Conservation (phyloP, 2,888 invertebrate species). For the Thalpophila matura region DNA sequence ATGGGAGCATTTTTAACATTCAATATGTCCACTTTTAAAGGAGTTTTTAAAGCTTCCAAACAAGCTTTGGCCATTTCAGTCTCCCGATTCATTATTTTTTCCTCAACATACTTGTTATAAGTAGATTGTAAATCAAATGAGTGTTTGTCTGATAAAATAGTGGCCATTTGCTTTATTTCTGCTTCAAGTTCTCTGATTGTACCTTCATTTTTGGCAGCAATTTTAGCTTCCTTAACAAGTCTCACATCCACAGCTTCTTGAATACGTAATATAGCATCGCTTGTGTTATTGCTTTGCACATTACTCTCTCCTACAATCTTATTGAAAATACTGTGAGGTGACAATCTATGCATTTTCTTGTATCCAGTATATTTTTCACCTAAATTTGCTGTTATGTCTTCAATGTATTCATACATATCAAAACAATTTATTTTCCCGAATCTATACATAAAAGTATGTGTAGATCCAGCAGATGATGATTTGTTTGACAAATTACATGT, state of each 20-base stretch:
- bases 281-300: slow-evolving; percentile 79
- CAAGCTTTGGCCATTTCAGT: slow-evolving; percentile 85
- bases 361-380: slow-evolving; percentile 88
- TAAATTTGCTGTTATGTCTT: slow-evolving; percentile 89
- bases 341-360: slow-evolving; percentile 78
- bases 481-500: slow-evolving; percentile 91
- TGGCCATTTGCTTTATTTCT: slow-evolving; percentile 86
- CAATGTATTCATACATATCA: slow-evolving; percentile 89
- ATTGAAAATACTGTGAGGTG: slow-evolving; percentile 82
- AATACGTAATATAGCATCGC: slow-evolving; percentile 84
- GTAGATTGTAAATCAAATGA: slow-evolving; percentile 75
- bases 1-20: slow-evolving; percentile 75
- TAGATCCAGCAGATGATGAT: slow-evolving; percentile 87
- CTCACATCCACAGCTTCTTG: slow-evolving; percentile 85
- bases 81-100: slow-evolving; percentile 77
- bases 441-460: slow-evolving; percentile 92
- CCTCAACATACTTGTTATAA: slow-evolving; percentile 76
- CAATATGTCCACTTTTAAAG: slow-evolving; percentile 77
- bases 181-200: slow-evolving; percentile 84
- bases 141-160: slow-evolving; percentile 84
- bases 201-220: slow-evolving; percentile 83
- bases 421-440: slow-evolving; percentile 91
- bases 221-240: slow-evolving; percentile 81
- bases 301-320: slow-evolving; percentile 84
- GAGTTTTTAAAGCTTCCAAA: slow-evolving; percentile 79